Percentiles rank a stretch among this genome's conserved stretches.
phyloP scores from a whole-genome alignment of 2,797 vertebrate species.

The Channa striata region DNA sequence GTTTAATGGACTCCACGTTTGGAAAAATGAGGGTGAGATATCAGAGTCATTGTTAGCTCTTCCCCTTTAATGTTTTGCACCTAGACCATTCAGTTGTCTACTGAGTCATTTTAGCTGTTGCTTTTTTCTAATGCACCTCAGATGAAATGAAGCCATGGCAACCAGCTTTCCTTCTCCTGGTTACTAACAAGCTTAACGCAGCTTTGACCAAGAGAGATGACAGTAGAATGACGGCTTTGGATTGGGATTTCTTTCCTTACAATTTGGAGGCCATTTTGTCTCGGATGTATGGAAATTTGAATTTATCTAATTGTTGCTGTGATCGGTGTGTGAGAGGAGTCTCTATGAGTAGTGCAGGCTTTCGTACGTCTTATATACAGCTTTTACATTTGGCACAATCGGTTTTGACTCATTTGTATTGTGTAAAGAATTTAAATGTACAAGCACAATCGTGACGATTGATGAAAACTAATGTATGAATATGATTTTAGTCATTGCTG shows the following conservation, averaged over 20 bases:
- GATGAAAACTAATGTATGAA: constrained; percentile 31
- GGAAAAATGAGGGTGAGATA: constrained; percentile 30
- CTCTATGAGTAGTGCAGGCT: constrained; percentile 31
- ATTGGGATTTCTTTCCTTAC: constrained; percentile 20
- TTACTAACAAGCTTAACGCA: constrained; percentile 25
- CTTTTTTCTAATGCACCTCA: constrained; percentile 45
- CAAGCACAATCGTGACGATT: constrained; percentile 55
- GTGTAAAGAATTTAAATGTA: constrained; percentile 53
- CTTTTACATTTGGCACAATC: constrained; percentile 56
- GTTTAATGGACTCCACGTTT: constrained; percentile 19
- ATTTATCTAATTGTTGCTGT: constrained; percentile 38
- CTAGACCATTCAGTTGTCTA: constrained; percentile 24
- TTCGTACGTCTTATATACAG: constrained; percentile 56
- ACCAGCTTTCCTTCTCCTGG: constrained; percentile 41
- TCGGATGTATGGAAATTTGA: constrained; percentile 20
- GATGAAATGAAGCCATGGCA: constrained; percentile 65
- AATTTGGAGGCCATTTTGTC: constrained; percentile 10
- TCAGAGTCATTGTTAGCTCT: constrained; percentile 36
- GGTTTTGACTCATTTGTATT: constrained; percentile 58
- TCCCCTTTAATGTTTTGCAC: constrained; percentile 42
- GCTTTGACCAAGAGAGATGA: constrained; percentile 20
- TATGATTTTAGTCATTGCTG: constrained; percentile 35
- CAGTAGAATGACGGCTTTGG: constrained; percentile 14
- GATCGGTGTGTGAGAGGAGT: constrained; percentile 27
- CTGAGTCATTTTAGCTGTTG: constrained; percentile 44